phyloP scores from a whole-genome alignment of 2,888 invertebrate species.

The Campoplex nolae region DNA sequence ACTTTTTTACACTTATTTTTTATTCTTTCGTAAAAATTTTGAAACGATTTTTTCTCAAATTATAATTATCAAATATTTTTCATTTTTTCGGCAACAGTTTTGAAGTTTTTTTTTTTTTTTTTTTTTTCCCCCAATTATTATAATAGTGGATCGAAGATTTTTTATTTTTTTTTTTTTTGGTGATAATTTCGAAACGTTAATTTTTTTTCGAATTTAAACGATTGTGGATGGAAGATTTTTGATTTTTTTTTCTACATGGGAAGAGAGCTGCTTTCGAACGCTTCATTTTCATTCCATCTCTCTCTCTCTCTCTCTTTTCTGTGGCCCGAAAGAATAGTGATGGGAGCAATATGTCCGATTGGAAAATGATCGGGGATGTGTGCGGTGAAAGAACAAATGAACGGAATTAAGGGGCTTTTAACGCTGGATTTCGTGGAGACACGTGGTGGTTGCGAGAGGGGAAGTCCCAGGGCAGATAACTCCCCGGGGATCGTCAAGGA shows the following conservation, averaged over 20 bases:
- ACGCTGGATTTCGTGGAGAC: conserved; percentile 66
- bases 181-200: too few species aligned
- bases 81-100: too few species aligned
- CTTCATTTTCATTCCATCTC: neutral
- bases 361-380: conserved; percentile 70
- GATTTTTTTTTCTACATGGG: neutral
- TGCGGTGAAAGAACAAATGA: conserved; percentile 76
- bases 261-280: neutral
- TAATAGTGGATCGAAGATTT: neutral
- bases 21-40: too few species aligned
- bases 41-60: too few species aligned
- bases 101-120: too few species aligned
- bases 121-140: too few species aligned
- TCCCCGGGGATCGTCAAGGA: conserved; percentile 16
- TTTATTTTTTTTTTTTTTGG: neutral
- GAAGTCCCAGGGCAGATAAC: conserved; percentile 7
- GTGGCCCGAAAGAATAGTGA: conserved; percentile 1
- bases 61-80: too few species aligned
- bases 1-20: neutral
- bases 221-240: neutral
- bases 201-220: too few species aligned
- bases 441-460: neutral
- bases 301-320: neutral
- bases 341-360: conserved; percentile 56
- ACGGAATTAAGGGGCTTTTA: conserved; percentile 82